Conservation (phyloP, 2,113 vertebrate species). For the Theropithecus gelada region DNA sequence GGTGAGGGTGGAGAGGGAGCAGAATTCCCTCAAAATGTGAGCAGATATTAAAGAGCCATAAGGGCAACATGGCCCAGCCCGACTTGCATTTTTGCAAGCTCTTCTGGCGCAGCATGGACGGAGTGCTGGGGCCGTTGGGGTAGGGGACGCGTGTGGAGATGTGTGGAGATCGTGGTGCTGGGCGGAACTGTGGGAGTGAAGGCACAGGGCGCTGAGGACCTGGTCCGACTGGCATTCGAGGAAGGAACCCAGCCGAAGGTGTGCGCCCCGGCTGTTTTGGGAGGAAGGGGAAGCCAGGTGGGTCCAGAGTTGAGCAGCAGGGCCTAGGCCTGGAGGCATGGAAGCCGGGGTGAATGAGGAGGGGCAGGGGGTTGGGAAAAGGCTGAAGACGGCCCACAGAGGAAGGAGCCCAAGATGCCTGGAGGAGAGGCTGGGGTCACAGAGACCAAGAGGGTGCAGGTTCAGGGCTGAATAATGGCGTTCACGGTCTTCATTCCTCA, state of each 20-base stretch:
- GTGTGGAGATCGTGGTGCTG: rapidly evolving
- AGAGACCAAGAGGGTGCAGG: too few relatives aligned
- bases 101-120: rapidly evolving
- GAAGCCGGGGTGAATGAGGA: not conserved
- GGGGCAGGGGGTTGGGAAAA: not conserved
- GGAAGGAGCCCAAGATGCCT: not conserved
- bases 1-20: not conserved
- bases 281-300: rapidly evolving
- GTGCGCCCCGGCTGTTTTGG: rapidly evolving
- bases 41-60: not conserved
- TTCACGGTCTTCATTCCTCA: not conserved
- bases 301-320: not conserved
- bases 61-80: not conserved
- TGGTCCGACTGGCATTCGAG: rapidly evolving
- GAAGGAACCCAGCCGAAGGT: rapidly evolving
- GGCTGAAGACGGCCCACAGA: not conserved
- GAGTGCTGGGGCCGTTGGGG: not conserved
- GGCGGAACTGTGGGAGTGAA: rapidly evolving
- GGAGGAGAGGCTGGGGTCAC: not conserved
- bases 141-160: rapidly evolving
- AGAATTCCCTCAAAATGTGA: rapidly evolving
- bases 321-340: not conserved
- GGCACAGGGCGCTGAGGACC: rapidly evolving
- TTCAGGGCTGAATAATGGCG: rapidly evolving
- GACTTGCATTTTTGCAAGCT: not conserved